Evolutionary conservation across 2,797 vertebrate genomes (phyloP).

Genomic region (Lepus oiostolus): DNA sequence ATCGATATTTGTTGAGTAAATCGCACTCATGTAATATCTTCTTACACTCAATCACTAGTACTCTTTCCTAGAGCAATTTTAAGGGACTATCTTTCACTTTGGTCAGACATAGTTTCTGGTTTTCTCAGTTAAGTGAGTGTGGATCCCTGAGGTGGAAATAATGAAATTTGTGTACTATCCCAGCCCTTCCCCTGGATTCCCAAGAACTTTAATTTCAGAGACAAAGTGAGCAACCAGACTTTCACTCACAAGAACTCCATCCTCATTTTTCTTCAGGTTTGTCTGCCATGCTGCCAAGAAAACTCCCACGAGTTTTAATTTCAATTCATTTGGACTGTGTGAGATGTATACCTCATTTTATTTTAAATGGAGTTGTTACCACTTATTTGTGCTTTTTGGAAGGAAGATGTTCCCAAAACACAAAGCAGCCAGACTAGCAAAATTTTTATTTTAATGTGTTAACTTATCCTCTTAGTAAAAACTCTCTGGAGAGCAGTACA

Average conservation of each 20-base stretch:
- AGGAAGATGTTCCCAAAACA: conserved; percentile 69
- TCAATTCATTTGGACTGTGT: conserved; percentile 66
- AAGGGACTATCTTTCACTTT: background rate
- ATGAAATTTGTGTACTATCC: background rate
- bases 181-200: background rate
- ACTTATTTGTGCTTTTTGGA: conserved; percentile 66
- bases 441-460: conserved; percentile 63
- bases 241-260: conserved; percentile 49
- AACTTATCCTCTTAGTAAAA: conserved; percentile 30
- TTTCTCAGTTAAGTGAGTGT: background rate
- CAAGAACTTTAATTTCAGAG: conserved; percentile 58
- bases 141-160: background rate
- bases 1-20: conserved; percentile 41
- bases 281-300: conserved; percentile 3
- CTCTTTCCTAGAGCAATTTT: background rate
- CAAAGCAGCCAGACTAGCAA: conserved; percentile 55
- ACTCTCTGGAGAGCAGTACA: background rate
- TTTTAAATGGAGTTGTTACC: conserved; percentile 73
- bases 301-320: conserved; percentile 77
- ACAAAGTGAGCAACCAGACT: conserved; percentile 61
- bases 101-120: background rate
- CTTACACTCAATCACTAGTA: background rate
- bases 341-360: conserved; percentile 63
- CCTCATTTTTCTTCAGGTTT: conserved; percentile 17
- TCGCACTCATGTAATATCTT: background rate